Evolutionary conservation across 30 jellyfish, hydroid and myxozoan species (phyloP).

Genomic region (Hydractinia echinata): DNA sequence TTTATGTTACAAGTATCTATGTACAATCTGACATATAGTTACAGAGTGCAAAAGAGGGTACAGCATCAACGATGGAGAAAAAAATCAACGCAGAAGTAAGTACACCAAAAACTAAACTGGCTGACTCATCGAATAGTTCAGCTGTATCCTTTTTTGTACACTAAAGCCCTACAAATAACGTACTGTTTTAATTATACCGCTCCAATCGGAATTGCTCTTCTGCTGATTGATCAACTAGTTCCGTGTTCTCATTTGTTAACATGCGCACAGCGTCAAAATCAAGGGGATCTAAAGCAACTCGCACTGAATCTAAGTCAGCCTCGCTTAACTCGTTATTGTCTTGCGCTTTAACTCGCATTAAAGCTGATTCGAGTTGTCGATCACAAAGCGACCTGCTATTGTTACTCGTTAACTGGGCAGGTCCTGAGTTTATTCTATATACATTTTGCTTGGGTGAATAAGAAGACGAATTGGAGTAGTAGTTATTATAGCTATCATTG

Average conservation of each 20-base stretch:
- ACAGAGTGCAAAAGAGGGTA: too few relatives aligned
- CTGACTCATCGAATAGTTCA: too few relatives aligned
- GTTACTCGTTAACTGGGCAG: constrained; percentile 12
- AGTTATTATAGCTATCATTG: constrained; percentile 18
- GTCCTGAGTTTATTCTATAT: constrained; percentile 29
- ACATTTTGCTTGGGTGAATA: constrained; percentile 23
- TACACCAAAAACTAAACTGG: too few relatives aligned
- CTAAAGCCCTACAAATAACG: too few relatives aligned
- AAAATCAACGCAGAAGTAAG: too few relatives aligned
- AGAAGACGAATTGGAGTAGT: constrained; percentile 3
- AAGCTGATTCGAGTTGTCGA: constrained; percentile 32
- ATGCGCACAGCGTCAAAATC: constrained; percentile 76
- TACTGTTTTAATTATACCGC: constrained; percentile 29
- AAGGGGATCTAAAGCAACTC: constrained; percentile 86
- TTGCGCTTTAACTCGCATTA: constrained; percentile 21
- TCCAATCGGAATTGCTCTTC: constrained; percentile 93
- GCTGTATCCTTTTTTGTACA: too few relatives aligned
- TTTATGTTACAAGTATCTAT: too few relatives aligned
- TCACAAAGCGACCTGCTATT: constrained; percentile 23
- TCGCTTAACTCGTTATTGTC: constrained; percentile 66
- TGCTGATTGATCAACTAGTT: constrained; percentile 79
- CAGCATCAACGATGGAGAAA: too few relatives aligned
- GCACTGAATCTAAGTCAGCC: constrained; percentile 78
- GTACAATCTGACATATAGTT: too few relatives aligned
- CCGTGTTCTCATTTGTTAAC: constrained; percentile 65